Percentiles rank a stretch among this genome's conserved stretches.
phyloP scores from a whole-genome alignment of 2,113 vertebrate genomes.

The Thermophis baileyi region DNA sequence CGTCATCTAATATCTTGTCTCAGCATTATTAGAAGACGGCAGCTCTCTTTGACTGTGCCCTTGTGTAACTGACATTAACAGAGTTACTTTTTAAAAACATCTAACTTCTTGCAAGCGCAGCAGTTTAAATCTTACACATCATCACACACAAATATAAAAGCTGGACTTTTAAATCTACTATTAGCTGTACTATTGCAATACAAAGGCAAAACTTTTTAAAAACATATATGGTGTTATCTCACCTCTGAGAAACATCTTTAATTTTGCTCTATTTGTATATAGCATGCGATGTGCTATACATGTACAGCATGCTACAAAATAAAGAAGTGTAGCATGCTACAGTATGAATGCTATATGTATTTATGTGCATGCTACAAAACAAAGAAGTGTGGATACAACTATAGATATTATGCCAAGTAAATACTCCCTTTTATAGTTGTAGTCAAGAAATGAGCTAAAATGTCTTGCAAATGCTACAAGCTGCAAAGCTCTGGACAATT shows the following conservation, averaged over 20 bases:
- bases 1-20: conserved; percentile 30
- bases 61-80: not conserved
- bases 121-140: conserved; percentile 7
- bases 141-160: not conserved
- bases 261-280: not conserved
- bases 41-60: not conserved
- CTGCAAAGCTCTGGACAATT: not conserved
- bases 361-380: not conserved
- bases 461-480: not conserved
- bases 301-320: not conserved
- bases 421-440: not conserved
- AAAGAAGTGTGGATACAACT: not conserved
- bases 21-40: conserved; percentile 26
- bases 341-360: not conserved
- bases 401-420: not conserved
- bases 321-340: not conserved
- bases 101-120: conserved; percentile 13
- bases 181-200: not conserved
- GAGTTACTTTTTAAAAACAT: conserved; percentile 23
- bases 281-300: not conserved
- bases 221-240: not conserved
- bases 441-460: not conserved
- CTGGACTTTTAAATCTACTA: not conserved
- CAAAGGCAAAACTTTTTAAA: not conserved
- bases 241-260: not conserved